Base-by-base conservation (phyloP, 2,113 vertebrate genomes). In the Hepsetus odoe region DNA sequence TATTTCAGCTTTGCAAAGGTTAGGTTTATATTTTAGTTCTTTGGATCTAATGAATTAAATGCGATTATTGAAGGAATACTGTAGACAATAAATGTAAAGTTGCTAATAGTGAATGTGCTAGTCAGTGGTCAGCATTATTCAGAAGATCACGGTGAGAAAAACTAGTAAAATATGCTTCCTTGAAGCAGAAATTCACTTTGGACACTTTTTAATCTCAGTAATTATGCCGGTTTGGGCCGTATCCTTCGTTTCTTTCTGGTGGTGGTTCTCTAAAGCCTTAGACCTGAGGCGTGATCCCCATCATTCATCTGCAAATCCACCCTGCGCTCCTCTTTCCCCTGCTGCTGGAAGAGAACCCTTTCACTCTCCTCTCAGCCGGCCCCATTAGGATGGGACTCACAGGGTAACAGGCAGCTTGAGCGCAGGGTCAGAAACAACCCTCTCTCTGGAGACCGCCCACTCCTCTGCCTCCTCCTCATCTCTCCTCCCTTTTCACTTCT, bases 371-470 rank as follows among this genome's bases (percentile, higher is more conserved):
- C 94, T 92, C 91, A 92, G 94, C 93, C 88, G 89, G 94, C 94
- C 91, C 94, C 94, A 96, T 96, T 96, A 96, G 93, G 95, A n/a
- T 95, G 92, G 94, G 95, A 95, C 94, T 95, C 96, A 90, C 94
- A 93, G 93, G 95, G 95, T 96, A 97, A 96, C 97, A 96, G 96
- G 95, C 94, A 94, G 94, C 96, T 95, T 96, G 95, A 97, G 93
- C 92, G 92, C 93, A 92, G 93, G 93, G 93, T 94, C 92, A 93
- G 89, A 92, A 18, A 9, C 91, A 77, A 85, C 22, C 51, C 24
- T 55, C 51, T 55, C 51, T 22, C 51, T 10, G 51, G 51, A n/a
- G n/a, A 55, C 51, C 22, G 0, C n/a, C 51, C n/a, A 2, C 51
- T 24, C n/a, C 9, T 5, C 22, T 8, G 24, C 22, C 51, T 22